phyloP scores from a whole-genome alignment of 2,113 vertebrate genomes.

The Scopus umbretta region DNA sequence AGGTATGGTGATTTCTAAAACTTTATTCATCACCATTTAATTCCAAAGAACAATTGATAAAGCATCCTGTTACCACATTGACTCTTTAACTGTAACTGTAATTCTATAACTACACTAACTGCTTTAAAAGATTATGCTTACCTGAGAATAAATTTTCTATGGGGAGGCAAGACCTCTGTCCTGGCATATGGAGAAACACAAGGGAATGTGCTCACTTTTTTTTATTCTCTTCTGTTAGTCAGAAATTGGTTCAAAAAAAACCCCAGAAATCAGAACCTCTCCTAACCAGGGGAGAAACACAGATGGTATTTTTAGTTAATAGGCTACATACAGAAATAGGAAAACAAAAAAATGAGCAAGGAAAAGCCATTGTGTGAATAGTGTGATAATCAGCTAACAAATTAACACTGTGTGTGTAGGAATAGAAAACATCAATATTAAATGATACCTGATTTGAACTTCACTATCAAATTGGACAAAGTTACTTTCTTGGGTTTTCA shows the following conservation, averaged over 20 bases:
- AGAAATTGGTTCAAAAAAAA: background rate
- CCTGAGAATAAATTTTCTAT: background rate
- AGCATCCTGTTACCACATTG: background rate
- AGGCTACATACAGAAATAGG: background rate
- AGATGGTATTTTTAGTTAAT: background rate
- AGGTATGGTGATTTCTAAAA: background rate
- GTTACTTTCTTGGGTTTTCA: background rate
- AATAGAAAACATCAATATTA: background rate
- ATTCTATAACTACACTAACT: too few species aligned
- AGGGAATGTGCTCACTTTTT: background rate
- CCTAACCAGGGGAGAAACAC: background rate
- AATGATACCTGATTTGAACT: background rate
- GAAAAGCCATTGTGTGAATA: background rate
- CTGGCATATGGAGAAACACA: background rate
- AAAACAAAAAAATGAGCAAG: background rate
- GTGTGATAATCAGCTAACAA: background rate
- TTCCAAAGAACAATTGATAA: background rate
- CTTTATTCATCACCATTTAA: background rate
- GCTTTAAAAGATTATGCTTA: background rate
- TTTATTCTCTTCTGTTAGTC: background rate
- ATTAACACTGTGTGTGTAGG: background rate
- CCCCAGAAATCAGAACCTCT: too few species aligned
- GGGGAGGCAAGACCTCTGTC: background rate
- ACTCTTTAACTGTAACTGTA: too few species aligned
- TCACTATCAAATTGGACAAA: background rate